Conservation (phyloP, 2,113 vertebrate genomes). For the Protobothrops flavoviridis region DNA sequence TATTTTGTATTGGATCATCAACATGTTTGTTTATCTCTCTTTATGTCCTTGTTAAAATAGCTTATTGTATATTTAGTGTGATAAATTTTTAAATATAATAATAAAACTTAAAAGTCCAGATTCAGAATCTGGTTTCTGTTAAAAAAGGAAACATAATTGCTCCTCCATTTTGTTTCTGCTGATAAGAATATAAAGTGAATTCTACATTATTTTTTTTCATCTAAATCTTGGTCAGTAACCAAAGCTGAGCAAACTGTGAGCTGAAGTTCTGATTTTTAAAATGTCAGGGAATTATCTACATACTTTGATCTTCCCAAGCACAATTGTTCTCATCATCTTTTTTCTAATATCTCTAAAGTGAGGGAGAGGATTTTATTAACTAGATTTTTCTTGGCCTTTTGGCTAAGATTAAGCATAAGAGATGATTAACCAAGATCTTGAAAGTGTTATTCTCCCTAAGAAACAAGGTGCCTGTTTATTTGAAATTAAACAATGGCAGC, state of each 20-base stretch:
- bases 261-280: not conserved
- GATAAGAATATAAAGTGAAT: not conserved
- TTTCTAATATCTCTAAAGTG: not conserved
- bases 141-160: not conserved
- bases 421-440: not conserved
- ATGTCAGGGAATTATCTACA: not conserved
- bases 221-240: not conserved
- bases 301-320: not conserved
- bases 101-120: not conserved
- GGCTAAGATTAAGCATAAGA: not conserved
- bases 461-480: not conserved
- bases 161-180: not conserved
- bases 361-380: not conserved
- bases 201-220: not conserved
- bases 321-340: not conserved
- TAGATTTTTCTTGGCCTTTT: not conserved
- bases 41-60: not conserved
- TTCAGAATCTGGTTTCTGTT: not conserved
- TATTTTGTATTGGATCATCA: not conserved
- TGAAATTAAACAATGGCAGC: accelerated
- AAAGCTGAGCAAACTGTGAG: not conserved
- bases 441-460: not conserved
- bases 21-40: not conserved
- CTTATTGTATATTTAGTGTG: not conserved
- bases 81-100: not conserved